Evolutionary conservation across 2,113 vertebrate genomes (phyloP), one percentile per base, ranked within the genome.

Genomic region (Heterocephalus glaber): DNA sequence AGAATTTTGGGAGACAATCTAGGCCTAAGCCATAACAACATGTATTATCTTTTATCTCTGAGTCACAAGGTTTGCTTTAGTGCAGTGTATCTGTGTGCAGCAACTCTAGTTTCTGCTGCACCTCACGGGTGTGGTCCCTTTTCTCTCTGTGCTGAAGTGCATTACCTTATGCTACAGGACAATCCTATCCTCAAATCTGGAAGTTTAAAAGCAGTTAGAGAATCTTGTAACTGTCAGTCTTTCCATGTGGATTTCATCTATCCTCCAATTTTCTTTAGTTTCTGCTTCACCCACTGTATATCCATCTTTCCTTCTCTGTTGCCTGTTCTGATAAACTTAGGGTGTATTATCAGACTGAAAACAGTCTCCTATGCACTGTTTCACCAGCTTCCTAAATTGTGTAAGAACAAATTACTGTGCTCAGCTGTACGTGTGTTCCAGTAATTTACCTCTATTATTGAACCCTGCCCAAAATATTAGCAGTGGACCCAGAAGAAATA

Each of bases 21-120:
- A 26, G 22, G 4, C 44, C 22, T 24, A 24, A 26, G 5, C 38
- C 38, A 13, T 24, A 26, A 5, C 20, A 41, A 72, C 38, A 12
- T 44, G 24, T 12, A 12, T 4, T 12, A 24, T 26, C 70, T 2
- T 2, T 60, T 33, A 58, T 33, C 91, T 49, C 19, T 22, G 61
- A 4, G 6, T 68, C 10, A 6, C 2, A 49, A 14, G 22, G 11
- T 26, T 2, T 12, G 20, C 14, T 20, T 26, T 38, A 17, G 1
- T 3, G 24, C 17, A 86, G 6, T 11, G 2, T 52, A 10, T 11
- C 9, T 13, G 19, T 47, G 35, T 26, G 20, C 3, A 38, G 4
- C 28, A 79, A 2, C 44, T 41, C 72, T 20, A 30, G 4, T 30
- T 54, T 19, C 5, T 60, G 35, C 1, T 4, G 4, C 2, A 33